Percentiles rank a stretch among this genome's conserved stretches.
Evolutionary conservation across 2,113 vertebrate species (phyloP).

Genomic region (Boulengeromyrus knoepffleri): DNA sequence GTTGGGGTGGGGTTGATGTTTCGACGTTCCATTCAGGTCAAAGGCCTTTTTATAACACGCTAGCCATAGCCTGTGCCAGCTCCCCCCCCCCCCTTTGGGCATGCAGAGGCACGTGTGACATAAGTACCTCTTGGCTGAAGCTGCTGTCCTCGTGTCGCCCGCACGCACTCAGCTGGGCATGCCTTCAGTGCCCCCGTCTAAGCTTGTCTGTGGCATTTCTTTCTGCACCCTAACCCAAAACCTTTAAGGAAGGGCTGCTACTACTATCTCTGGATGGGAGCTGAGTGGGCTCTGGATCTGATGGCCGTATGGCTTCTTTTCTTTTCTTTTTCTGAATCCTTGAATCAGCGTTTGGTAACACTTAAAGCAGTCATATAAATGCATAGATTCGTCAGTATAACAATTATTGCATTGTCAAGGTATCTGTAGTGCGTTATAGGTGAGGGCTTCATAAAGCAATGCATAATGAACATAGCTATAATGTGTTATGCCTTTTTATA

Average conservation of each 20-base stretch:
- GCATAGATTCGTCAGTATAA: too few species aligned
- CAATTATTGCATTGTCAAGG: too few species aligned
- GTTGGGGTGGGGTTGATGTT: slow-evolving; percentile 25
- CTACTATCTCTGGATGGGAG: not conserved
- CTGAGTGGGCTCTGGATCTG: not conserved
- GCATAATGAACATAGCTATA: too few species aligned
- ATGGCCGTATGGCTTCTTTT: not conserved
- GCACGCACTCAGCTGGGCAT: not conserved
- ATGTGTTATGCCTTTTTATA: too few species aligned
- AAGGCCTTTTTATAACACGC: slow-evolving; percentile 50
- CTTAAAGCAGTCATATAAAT: not conserved
- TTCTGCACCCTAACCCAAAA: not conserved
- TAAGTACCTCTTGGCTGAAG: slow-evolving; percentile 25
- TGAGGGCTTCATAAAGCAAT: too few species aligned
- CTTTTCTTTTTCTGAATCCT: not conserved
- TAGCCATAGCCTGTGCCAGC: not conserved
- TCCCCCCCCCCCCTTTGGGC: not conserved
- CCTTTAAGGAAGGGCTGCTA: not conserved
- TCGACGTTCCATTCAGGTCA: slow-evolving; percentile 40
- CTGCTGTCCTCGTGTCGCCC: slow-evolving; percentile 11
- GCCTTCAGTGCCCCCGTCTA: not conserved
- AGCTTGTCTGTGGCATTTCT: not conserved
- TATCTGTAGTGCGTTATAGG: too few species aligned
- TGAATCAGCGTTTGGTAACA: not conserved
- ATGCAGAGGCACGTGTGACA: slow-evolving; percentile 22